Base-by-base conservation (phyloP, 1,140 invertebrate species). In the Magallana gigas region DNA sequence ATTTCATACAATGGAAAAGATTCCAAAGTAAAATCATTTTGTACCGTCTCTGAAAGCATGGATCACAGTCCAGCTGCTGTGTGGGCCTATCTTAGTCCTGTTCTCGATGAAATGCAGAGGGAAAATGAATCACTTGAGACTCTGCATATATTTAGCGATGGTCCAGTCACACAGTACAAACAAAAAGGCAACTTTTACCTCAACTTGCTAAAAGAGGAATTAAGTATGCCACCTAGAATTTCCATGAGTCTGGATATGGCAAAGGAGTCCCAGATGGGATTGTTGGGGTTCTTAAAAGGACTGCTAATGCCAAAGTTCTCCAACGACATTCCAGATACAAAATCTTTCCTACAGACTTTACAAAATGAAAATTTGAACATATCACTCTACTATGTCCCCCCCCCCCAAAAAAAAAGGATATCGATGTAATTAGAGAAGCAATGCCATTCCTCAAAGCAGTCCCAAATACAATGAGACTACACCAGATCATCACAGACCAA, bases 181-280 rank as follows among this genome's bases (percentile, higher is more conserved):
- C 89, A 91, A 48, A 91, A 91, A 76, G 82, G 56, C 9, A 92
- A 92, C 60, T 92, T 91, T 57, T 90, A 85, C 87, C 87, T 91
- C 11, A 86, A 91, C 62, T 3, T 23, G 23, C 23, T 23, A 23
- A 23, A 23, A 23, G 23, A 23, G 23, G 23, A 23, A 23, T 23
- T 23, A 23, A 23, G 23, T 23, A 23, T 23, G 23, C 23, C 23
- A 23, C 23, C 23, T 23, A 23, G 23, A 23, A 23, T 23, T 23
- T 23, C 23, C 23, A 23, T 23, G 23, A 23, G 23, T 23, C 23
- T 23, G 23, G 23, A 23, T 23, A 23, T 23, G 23, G 23, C 23
- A 23, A 23, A 23, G 23, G 23, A 23, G 23, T 0, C 23, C 23
- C 23, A 23, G 23, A 23, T 23, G 23, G 23, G 23, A 23, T 23